Evolutionary conservation across 2,888 invertebrate species (phyloP), one percentile per base, ranked within the genome.

Genomic region (Trissonchulus latispiculum): DNA sequence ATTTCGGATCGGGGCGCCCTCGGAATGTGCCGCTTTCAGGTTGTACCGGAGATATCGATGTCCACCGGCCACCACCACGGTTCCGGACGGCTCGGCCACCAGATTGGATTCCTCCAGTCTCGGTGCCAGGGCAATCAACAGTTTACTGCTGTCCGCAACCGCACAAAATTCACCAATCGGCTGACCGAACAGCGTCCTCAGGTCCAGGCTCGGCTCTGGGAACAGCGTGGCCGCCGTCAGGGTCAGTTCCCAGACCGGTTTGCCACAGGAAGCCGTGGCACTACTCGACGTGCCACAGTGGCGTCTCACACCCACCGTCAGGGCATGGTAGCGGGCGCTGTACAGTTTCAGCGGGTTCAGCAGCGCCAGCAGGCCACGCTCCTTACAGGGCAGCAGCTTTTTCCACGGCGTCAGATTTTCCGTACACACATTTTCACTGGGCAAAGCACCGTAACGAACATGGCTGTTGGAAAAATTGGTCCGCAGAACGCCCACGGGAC

Each of bases 341-440:
- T 95, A 93, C 73, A 96, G 90, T 83, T 90, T 89, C 72, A 91
- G 90, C 0, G 96, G 92, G 84, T 94, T 94, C 1, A 97, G 87
- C 71, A 97, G 85, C 0, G 91, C 90, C 28, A 92, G 90, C 78
- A 97, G 87, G 1, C 97, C 97, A 80, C 89, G 87, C 88, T 89
- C 81, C 84, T 91, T 91, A 85, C 99, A 99, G 0, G 99, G 97
- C 67, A 99, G 84, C 1, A 99, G 86, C 83, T 97, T 99, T 81
- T 95, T 94, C 91, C 96, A 97, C 0, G 99, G 97, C 23, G 99
- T 97, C 79, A 99, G 86, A 86, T 99, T 99, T 86, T 99, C 99
- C 0, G 97, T 99, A 82, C 99, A 99, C 1, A 96, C 94, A 79
- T 93, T 92, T 87, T 99, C 99, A 77, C 93, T 87, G 0, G 97